Conservation (phyloP, 2,797 vertebrate genomes). For the Agapornis canus region DNA sequence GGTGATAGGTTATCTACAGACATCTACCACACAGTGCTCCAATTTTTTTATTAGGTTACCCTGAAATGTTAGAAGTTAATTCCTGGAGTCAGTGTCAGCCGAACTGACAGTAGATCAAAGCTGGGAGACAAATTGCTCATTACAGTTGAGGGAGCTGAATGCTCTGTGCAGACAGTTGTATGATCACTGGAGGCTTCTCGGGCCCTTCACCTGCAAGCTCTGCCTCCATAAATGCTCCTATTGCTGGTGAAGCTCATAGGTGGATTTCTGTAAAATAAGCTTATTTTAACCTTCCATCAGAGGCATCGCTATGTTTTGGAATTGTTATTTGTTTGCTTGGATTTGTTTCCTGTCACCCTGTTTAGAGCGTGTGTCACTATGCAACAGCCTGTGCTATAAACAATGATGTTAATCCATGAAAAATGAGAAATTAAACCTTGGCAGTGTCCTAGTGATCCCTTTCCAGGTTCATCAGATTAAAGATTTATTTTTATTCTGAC, state of each 20-base stretch:
- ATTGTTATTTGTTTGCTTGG: conserved; percentile 17
- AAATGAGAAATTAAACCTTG: conserved; percentile 39
- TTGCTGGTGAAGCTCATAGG: neutral
- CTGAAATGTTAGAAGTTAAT: conserved; percentile 70
- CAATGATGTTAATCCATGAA: conserved; percentile 43
- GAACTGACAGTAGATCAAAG: conserved; percentile 70
- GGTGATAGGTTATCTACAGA: neutral
- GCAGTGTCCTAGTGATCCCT: neutral
- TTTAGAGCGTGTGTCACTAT: conserved; percentile 10
- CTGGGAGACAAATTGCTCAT: conserved; percentile 73
- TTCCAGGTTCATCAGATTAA: conserved; percentile 20
- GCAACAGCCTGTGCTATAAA: conserved; percentile 43
- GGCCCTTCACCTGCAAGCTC: neutral
- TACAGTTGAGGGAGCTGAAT: conserved; percentile 67
- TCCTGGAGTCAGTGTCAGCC: conserved; percentile 55
- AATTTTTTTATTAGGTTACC: neutral
- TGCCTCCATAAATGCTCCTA: neutral
- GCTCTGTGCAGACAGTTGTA: conserved; percentile 25
- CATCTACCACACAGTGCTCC: neutral
- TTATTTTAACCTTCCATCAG: neutral
- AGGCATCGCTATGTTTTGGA: neutral
- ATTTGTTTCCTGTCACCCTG: conserved; percentile 35
- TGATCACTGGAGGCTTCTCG: neutral
- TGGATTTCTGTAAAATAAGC: conserved; percentile 2
- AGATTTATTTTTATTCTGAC: neutral